Percentiles rank a stretch among this genome's conserved stretches.
phyloP scores from a whole-genome alignment of 2,888 invertebrate species.

The Sinodicranocentrus sp. region DNA sequence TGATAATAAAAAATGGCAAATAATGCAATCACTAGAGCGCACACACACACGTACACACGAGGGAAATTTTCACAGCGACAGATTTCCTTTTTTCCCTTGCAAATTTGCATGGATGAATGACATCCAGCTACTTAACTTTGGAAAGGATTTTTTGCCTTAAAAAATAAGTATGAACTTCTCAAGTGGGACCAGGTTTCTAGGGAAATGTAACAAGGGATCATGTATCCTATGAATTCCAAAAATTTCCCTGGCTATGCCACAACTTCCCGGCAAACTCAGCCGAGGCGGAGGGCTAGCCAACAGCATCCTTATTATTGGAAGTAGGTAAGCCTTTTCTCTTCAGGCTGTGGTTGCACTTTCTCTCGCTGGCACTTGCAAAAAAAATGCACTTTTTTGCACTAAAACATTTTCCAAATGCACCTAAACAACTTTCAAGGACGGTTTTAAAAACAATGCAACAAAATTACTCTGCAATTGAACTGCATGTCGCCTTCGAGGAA shows the following conservation, averaged over 20 bases:
- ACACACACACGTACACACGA: no score
- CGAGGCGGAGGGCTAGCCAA: background rate
- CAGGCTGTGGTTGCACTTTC: no score
- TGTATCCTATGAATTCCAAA: background rate
- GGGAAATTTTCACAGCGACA: no score
- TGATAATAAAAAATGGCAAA: background rate
- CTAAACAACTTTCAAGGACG: background rate
- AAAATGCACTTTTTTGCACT: background rate
- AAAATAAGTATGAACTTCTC: background rate
- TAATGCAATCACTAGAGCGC: background rate
- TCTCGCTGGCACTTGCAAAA: background rate
- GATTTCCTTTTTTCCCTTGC: no score
- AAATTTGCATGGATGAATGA: no score
- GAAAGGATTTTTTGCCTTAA: background rate
- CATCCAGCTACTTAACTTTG: no score
- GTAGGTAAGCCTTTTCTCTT: constrained; percentile 59
- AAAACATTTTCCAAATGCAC: no score
- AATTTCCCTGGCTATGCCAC: background rate
- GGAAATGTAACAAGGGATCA: background rate
- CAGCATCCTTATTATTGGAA: constrained; percentile 59
- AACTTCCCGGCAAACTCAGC: background rate
- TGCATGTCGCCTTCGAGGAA: background rate
- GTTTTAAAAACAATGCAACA: background rate
- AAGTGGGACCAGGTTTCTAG: background rate
- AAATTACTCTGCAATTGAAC: background rate